A percentile compares a stretch with the other conserved stretches of the same genome.
Conservation (phyloP, 2,113 vertebrate species). For the Scytalopus superciliaris region DNA sequence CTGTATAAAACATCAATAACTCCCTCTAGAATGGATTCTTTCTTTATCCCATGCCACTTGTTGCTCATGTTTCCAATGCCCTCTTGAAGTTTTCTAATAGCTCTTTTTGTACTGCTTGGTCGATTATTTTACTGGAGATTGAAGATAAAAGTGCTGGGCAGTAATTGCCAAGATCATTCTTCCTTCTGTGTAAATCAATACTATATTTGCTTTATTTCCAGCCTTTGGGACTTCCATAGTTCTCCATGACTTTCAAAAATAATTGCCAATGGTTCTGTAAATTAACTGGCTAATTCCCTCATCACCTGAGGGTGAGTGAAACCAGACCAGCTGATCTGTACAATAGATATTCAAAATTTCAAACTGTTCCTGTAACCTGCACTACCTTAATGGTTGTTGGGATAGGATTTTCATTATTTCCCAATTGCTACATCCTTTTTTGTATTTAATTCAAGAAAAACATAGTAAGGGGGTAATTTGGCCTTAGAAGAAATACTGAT, state of each 20-base stretch:
- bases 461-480: not conserved
- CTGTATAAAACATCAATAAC: constrained; percentile 31
- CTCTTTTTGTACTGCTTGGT: constrained; percentile 33
- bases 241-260: constrained; percentile 61
- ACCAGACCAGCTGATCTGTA: not conserved
- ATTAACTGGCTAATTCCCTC: constrained; percentile 56
- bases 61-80: constrained; percentile 25
- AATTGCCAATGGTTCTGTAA: constrained; percentile 52
- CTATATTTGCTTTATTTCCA: constrained; percentile 55
- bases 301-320: constrained; percentile 7
- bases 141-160: constrained; percentile 53
- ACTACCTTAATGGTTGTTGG: not conserved
- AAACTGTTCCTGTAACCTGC: not conserved
- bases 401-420: not conserved
- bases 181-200: constrained; percentile 63
- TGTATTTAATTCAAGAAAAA: not conserved
- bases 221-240: constrained; percentile 44
- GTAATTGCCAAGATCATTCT: constrained; percentile 59
- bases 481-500: not conserved
- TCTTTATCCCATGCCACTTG: constrained; percentile 31
- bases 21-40: constrained; percentile 6
- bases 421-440: not conserved
- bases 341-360: not conserved
- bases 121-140: constrained; percentile 57
- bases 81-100: constrained; percentile 42